Conservation (phyloP, 2,888 invertebrate genomes). For the Caenorhabditis uteleia region DNA sequence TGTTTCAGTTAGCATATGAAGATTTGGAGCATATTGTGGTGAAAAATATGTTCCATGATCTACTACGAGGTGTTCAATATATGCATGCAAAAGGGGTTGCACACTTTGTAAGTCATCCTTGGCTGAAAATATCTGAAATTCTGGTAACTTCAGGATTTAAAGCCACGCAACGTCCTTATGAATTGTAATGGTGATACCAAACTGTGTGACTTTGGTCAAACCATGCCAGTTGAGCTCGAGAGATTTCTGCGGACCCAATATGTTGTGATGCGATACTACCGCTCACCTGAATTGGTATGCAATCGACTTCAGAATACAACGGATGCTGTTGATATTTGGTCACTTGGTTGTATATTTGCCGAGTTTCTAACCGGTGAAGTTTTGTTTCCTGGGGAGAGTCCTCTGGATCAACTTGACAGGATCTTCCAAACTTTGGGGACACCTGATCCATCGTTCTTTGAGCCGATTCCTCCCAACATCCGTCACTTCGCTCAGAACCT, state of each 20-base stretch:
- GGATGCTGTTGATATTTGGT: conserved; percentile 59
- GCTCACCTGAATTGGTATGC: conserved; percentile 87
- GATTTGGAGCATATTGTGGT: too few relatives aligned
- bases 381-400: conserved; percentile 96
- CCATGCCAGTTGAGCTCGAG: conserved; percentile 93
- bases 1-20: too few relatives aligned
- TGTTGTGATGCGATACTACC: conserved; percentile 96
- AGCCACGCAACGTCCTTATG: conserved; percentile 99
- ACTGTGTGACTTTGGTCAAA: conserved; percentile 94
- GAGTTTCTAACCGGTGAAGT: conserved; percentile 98
- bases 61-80: too few relatives aligned
- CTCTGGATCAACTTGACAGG: conserved; percentile 64
- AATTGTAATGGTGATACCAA: conserved; percentile 98
- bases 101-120: too few relatives aligned
- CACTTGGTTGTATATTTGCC: conserved; percentile 87
- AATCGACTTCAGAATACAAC: neutral
- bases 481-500: too few relatives aligned
- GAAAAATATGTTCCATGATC: too few relatives aligned
- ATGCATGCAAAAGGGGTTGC: too few relatives aligned
- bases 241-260: conserved; percentile 99
- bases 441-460: conserved; percentile 26
- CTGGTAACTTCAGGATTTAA: conserved; percentile 93
- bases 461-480: conserved; percentile 36
- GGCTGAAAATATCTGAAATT: too few relatives aligned
- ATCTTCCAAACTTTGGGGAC: conserved; percentile 57